Conservation (phyloP, 1,140 invertebrate genomes). For the Lordiphosa mommai region DNA sequence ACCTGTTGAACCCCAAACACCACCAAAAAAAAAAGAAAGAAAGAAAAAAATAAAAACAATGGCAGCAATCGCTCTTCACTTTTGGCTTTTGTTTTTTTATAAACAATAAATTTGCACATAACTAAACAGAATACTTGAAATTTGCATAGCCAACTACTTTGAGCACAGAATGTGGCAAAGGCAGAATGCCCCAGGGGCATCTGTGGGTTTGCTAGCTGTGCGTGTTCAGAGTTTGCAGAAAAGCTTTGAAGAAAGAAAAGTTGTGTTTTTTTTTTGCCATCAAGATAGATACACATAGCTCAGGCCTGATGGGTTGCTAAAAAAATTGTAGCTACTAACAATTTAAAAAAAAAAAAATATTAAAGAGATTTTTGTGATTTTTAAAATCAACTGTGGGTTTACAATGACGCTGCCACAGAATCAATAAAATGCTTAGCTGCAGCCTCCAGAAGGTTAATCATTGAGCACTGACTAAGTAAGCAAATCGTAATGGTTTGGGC, state of each 20-base stretch:
- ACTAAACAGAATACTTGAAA: conserved; percentile 55
- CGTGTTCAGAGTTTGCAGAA: conserved; percentile 11
- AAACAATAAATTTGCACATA: conserved; percentile 72
- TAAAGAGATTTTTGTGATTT: too few relatives aligned
- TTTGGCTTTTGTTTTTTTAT: conserved; percentile 18
- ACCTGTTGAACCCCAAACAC: conserved; percentile 63
- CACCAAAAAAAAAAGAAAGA: conserved; percentile 31
- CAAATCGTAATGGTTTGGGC: too few relatives aligned
- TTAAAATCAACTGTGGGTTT: too few relatives aligned
- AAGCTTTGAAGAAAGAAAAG: background rate
- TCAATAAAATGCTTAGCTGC: too few relatives aligned
- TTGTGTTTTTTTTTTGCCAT: background rate
- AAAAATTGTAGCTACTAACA: too few relatives aligned
- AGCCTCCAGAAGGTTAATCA: too few relatives aligned
- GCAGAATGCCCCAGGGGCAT: conserved; percentile 20
- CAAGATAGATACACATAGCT: too few relatives aligned
- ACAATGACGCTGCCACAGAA: too few relatives aligned
- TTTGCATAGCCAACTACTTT: conserved; percentile 37
- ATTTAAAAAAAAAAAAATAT: too few relatives aligned
- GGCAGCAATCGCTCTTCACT: conserved; percentile 30
- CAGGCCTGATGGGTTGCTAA: too few relatives aligned
- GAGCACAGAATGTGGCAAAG: background rate
- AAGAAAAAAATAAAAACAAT: conserved; percentile 44
- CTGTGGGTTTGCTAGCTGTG: conserved; percentile 3
- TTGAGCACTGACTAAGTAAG: too few relatives aligned